Evolutionary conservation across 2,888 invertebrate species (phyloP), one percentile per base, ranked within the genome.

Genomic region (Sisyra nigra): DNA sequence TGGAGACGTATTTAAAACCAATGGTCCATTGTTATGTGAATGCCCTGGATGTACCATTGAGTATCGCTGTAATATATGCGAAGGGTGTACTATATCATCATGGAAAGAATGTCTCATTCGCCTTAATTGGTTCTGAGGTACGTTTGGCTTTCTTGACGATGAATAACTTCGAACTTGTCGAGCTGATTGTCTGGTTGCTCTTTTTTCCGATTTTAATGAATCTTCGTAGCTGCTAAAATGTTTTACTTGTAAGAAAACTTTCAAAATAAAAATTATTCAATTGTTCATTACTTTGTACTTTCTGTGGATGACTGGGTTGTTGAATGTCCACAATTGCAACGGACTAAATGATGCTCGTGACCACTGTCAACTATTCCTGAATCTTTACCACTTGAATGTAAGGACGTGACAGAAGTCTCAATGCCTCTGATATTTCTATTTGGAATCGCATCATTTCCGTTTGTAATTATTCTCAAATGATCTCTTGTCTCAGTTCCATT

Each of bases 361-460:
- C 36, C 46, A 53, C 54, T 61, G 56, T 56, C 69, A 51, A 63
- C 82, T 50, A 84, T 81, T 44, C 84, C 85, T 39, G 83, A 84
- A 64, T 85, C 84, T 57, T 82, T 80, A 11, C 83, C 82, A 55
- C 83, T 83, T 52, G 84, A 85, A 67, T 84, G 82, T 53, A 84
- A 69, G 49, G 83, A 84, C 53, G 81, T 80, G 61, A 82, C 74
- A 48, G 83, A 82, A 43, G 79, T 79, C 61, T 84, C 83, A 52
- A 75, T 60, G 46, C 65, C 65, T 40, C 57, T 60, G 14, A 58
- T 55, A 49, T 58, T 62, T 60, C 44, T 54, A 51, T 44, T 50
- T 52, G 44, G 52, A 58, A 51, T 49, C 47, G 40, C 52, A 44
- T 35, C 51, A 48, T 32, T 45, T 48, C 37, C 42, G 49, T 32